Evolutionary conservation across 1,140 invertebrate genomes (phyloP), one percentile per base, ranked within the genome.

Genomic region (Himalopsyche phryganea): DNA sequence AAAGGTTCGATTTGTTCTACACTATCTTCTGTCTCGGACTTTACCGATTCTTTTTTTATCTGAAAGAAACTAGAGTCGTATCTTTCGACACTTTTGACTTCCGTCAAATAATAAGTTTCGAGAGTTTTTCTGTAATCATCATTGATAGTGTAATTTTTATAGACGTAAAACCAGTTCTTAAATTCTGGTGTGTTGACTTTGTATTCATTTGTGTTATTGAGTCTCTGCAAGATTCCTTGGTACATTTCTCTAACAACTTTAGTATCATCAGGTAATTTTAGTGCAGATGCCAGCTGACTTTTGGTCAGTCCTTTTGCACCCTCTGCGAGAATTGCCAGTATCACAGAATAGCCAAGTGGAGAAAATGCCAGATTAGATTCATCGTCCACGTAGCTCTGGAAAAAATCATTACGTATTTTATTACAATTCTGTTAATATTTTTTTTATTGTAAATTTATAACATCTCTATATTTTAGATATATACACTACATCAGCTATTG

Each of bases 101-200:
- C 80, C 33, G 81, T 83, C 11, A 80, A 71, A 61, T 84, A 85
- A 66, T 80, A 76, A 45, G 81, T 75, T 67, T 76, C 69, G 18
- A 85, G 65, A 48, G 82, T 71, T 60, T 79, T 71, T 63, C 80
- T 82, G 50, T 80, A 85, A 18, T 81, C 77, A 36, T 83, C 77
- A 51, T 80, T 74, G 1, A 82, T 79, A 0, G 80, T 80, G 61
- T 81, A 79, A 51, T 84, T 85, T 63, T 82, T 82, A 65, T 84
- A 85, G 38, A 84, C 77, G 59, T 85, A 85, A 63, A 85, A 80
- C 75, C 78, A 85, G 54, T 82, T 84, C 66, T 82, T 81, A 61
- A 85, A 77, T 60, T 84, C 81, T 11, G 83, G 83, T 59, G 74
- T 70, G 65, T 74, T 72, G 45, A 72, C 70, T 71, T 76, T 69